Base-by-base conservation (phyloP, 2,888 invertebrate species). In the Coleophora deauratella region DNA sequence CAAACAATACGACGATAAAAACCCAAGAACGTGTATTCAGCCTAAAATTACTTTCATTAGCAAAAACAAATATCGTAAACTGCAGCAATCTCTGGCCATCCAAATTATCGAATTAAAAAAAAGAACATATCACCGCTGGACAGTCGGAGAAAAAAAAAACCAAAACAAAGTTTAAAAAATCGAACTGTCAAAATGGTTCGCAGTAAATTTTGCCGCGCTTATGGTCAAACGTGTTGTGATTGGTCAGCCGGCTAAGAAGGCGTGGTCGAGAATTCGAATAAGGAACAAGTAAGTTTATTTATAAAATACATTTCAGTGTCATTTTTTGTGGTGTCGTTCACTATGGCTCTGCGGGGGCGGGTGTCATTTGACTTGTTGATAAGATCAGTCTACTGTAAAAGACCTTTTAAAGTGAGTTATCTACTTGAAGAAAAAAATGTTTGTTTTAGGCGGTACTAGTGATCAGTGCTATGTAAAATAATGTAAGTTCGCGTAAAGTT, bases 111-210 rank as follows among this genome's bases (percentile, higher is more conserved):
- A 72, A 62, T 68, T 68, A 64, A 21, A 21, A 70, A 77, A 72
- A 77, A 63, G 57, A 51, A 62, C 60, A 56, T 50, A 59, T 21
- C 51, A 55, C 49, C 52, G 36, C 43, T 66, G 72, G 65, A 61
- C 66, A 64, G 50, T 58, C 44, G 51, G 52, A 52, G 48, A 60
- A 62, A 59, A 57, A 55, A 63, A 62, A 60, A 59, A 64, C 67
- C 69, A 67, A 53, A 55, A 65, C 38, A 45, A 61, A 57, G 52
- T 65, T 70, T 63, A 75, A 80, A 77, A 79, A 77, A 71, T 72
- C 66, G 71, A 78, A 72, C 77, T 82, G 82, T 84, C 82, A 84
- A 79, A 81, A 84, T 75, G 80, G 77, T 72, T 65, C 62, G 75
- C 76, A 62, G 75, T 78, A 81, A 78, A 78, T 80, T 78, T 75